A percentile compares a stretch with the other conserved stretches of the same genome.
phyloP scores from a whole-genome alignment of 92 coral and sea anemone species.

The Blastomussa wellsi region DNA sequence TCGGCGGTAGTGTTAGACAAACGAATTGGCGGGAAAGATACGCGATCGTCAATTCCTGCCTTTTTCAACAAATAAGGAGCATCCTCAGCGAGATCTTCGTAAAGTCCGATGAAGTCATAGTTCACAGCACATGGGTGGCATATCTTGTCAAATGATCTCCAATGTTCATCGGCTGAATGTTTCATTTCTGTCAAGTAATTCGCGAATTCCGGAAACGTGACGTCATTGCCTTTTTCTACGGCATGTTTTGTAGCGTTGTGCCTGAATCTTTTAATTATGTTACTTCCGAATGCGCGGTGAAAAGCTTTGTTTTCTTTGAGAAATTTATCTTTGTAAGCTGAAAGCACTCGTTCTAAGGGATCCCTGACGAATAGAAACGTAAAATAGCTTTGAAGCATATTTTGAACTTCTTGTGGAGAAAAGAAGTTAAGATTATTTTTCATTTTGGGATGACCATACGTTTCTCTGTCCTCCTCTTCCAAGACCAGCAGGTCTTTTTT shows the following conservation, averaged over 20 bases:
- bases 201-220: constrained; percentile 37
- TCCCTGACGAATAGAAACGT: constrained; percentile 35
- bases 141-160: constrained; percentile 21
- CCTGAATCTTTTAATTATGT: background rate
- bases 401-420: background rate
- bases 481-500: constrained; percentile 12
- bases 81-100: constrained; percentile 25
- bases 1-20: constrained; percentile 30
- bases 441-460: background rate
- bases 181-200: background rate
- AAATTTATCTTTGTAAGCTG: constrained; percentile 41
- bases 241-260: constrained; percentile 20
- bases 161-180: constrained; percentile 25
- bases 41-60: constrained; percentile 41
- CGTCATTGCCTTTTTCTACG: constrained; percentile 21
- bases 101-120: constrained; percentile 41
- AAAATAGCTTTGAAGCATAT: constrained; percentile 24
- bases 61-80: constrained; percentile 27
- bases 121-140: constrained; percentile 42
- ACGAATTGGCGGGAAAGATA: constrained; percentile 24
- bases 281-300: constrained; percentile 7
- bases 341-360: constrained; percentile 37
- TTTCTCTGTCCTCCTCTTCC: constrained; percentile 2
- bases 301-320: constrained; percentile 2
- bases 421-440: constrained; percentile 4